Percentiles rank a stretch among this genome's conserved stretches.
phyloP scores from a whole-genome alignment of 1,140 invertebrate genomes.

The Lucilia sericata region DNA sequence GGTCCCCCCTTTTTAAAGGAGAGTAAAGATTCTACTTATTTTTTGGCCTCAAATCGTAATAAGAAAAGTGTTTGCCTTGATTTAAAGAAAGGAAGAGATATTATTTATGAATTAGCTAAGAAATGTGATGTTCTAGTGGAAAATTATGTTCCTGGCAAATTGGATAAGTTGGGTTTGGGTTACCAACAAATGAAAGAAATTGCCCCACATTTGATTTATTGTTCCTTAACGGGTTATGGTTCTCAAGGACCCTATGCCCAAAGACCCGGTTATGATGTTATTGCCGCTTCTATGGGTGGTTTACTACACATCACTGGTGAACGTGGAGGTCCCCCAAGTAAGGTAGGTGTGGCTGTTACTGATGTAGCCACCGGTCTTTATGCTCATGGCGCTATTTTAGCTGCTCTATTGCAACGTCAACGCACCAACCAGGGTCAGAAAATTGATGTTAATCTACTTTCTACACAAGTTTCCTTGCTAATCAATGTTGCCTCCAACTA shows the following conservation, averaged over 20 bases:
- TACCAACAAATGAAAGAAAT: constrained; percentile 80
- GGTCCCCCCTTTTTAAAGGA: constrained; percentile 88
- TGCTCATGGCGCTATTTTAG: constrained; percentile 95
- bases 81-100: constrained; percentile 81
- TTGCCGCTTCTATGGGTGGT: constrained; percentile 92
- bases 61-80: constrained; percentile 95
- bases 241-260: constrained; percentile 85
- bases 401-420: constrained; percentile 83
- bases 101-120: constrained; percentile 80
- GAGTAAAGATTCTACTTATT: constrained; percentile 85
- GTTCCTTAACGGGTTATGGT: constrained; percentile 95
- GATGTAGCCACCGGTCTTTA: constrained; percentile 94
- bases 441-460: constrained; percentile 94
- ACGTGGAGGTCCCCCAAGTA: constrained; percentile 85
- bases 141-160: constrained; percentile 94
- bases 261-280: constrained; percentile 94
- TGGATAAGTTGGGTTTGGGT: constrained; percentile 82
- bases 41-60: constrained; percentile 90
- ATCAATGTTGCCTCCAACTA: constrained; percentile 93
- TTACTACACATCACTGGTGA: constrained; percentile 91
- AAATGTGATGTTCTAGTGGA: constrained; percentile 92
- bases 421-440: constrained; percentile 88
- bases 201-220: constrained; percentile 90
- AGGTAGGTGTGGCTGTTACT: constrained; percentile 92
- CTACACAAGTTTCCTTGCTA: constrained; percentile 89